A percentile compares a stretch with the other conserved stretches of the same genome.
Conservation (phyloP, 2,888 invertebrate genomes). For the Drosophila tanythrix region DNA sequence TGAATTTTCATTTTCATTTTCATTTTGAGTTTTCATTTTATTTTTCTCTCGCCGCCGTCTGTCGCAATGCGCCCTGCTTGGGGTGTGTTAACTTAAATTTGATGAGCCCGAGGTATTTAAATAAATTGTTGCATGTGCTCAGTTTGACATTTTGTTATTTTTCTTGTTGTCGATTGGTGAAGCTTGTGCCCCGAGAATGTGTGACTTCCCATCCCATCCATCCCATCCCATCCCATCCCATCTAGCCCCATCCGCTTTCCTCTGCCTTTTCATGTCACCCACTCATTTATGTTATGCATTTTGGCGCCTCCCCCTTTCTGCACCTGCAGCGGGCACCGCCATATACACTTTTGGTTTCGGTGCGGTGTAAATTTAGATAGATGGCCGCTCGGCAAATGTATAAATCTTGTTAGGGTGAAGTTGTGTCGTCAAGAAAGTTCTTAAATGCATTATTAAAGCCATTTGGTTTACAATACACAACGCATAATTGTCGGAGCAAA, state of each 20-base stretch:
- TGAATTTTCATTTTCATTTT: constrained; percentile 78
- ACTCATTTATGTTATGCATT: constrained; percentile 44
- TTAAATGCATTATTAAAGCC: constrained; percentile 60
- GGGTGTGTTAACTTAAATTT: constrained; percentile 69
- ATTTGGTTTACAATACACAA: constrained; percentile 29
- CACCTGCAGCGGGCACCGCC: constrained; percentile 54
- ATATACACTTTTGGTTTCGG: constrained; percentile 3
- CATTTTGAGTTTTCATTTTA: constrained; percentile 44
- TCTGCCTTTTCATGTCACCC: constrained; percentile 37
- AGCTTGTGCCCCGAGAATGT: constrained; percentile 38
- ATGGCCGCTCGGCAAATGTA: constrained; percentile 46
- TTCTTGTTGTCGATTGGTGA: constrained; percentile 73
- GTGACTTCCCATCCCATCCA: neutral
- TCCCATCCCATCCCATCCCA: neutral
- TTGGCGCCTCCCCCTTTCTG: constrained; percentile 42
- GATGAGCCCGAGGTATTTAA: constrained; percentile 79
- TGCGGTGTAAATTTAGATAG: constrained; percentile 60
- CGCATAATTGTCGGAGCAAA: constrained; percentile 55
- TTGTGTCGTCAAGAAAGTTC: constrained; percentile 29
- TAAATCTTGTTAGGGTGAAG: constrained; percentile 56
- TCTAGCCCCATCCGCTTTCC: neutral
- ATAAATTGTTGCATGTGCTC: constrained; percentile 81
- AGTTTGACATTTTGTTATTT: constrained; percentile 82
- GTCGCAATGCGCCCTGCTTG: constrained; percentile 38
- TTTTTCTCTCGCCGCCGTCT: constrained; percentile 38